These are phyloP conservation scores for Druon quercuslanigerum DNA, from an alignment of 1,140 invertebrate species.

Conservation along the genomic window DNA sequence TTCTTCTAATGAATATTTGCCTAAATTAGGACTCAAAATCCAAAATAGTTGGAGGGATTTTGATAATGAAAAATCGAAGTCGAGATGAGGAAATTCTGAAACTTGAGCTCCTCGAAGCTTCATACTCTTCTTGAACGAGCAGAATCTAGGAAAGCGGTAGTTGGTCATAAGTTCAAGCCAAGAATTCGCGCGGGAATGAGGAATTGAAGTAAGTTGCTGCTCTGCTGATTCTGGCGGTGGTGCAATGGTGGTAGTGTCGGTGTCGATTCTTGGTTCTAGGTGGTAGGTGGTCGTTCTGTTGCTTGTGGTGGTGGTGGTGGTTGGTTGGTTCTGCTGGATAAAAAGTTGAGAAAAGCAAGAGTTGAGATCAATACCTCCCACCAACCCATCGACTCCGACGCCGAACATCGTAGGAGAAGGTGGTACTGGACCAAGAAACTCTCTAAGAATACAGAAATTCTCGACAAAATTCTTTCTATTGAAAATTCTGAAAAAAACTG, in stretches of 20 bases:
- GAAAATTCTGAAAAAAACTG: no score
- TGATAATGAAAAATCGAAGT: not conserved
- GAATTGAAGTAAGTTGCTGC: slow-evolving; percentile 71
- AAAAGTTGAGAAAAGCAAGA: slow-evolving; percentile 67
- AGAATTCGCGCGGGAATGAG: slow-evolving; percentile 73
- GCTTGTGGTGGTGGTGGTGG: slow-evolving; percentile 53
- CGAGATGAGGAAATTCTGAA: not conserved
- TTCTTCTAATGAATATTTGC: no score
- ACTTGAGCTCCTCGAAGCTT: not conserved
- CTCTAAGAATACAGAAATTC: slow-evolving; percentile 28
- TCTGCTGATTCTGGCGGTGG: slow-evolving; percentile 56
- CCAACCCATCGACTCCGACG: slow-evolving; percentile 55
- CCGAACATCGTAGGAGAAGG: slow-evolving; percentile 52
- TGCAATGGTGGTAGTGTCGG: slow-evolving; percentile 54
- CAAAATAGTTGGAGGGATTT: no score
- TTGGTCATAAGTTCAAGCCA: slow-evolving; percentile 70
- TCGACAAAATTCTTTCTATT: not conserved
- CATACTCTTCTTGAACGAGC: slow-evolving; percentile 8
- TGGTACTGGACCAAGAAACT: slow-evolving; percentile 51
- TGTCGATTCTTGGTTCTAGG: slow-evolving; percentile 51
- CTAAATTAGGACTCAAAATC: no score
- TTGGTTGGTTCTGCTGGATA: slow-evolving; percentile 62
- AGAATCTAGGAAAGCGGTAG: slow-evolving; percentile 40
- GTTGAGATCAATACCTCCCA: slow-evolving; percentile 66
- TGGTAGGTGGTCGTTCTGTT: slow-evolving; percentile 55